A percentile compares a stretch with the other conserved stretches of the same genome.
phyloP scores from a whole-genome alignment of 1,140 invertebrate genomes.

The Eueides isabella region DNA sequence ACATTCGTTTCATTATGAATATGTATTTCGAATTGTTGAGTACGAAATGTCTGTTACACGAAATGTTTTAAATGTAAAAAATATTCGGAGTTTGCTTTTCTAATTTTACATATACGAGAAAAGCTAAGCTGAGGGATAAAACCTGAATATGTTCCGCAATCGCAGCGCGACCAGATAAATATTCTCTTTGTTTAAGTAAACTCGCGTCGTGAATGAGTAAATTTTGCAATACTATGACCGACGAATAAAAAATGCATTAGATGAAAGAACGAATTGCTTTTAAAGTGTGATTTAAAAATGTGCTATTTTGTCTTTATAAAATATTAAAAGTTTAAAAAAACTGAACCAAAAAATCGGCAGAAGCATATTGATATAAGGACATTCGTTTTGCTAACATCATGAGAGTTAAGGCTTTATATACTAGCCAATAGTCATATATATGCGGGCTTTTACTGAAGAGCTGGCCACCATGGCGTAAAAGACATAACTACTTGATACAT shows the following conservation, averaged over 20 bases:
- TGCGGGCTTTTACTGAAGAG: too few relatives aligned
- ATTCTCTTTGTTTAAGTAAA: conserved; percentile 19
- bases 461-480: too few relatives aligned
- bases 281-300: background rate
- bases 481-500: too few relatives aligned
- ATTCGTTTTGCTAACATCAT: too few relatives aligned
- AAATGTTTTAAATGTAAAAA: conserved; percentile 28
- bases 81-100: conserved; percentile 10
- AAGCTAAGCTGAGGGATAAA: conserved; percentile 7
- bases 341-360: too few relatives aligned
- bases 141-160: conserved; percentile 16
- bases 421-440: too few relatives aligned
- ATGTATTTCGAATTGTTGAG: conserved; percentile 1
- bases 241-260: background rate
- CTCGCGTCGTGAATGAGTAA: background rate
- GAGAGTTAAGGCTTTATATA: too few relatives aligned
- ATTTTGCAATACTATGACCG: background rate
- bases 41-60: background rate
- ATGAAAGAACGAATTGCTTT: background rate
- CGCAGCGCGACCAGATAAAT: conserved; percentile 17
- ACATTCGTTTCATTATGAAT: background rate
- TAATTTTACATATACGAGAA: conserved; percentile 17
- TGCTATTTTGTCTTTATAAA: background rate
- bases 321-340: too few relatives aligned
- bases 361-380: too few relatives aligned